Conservation (phyloP, 2,113 vertebrate genomes). For the Edolisoma coerulescens region DNA sequence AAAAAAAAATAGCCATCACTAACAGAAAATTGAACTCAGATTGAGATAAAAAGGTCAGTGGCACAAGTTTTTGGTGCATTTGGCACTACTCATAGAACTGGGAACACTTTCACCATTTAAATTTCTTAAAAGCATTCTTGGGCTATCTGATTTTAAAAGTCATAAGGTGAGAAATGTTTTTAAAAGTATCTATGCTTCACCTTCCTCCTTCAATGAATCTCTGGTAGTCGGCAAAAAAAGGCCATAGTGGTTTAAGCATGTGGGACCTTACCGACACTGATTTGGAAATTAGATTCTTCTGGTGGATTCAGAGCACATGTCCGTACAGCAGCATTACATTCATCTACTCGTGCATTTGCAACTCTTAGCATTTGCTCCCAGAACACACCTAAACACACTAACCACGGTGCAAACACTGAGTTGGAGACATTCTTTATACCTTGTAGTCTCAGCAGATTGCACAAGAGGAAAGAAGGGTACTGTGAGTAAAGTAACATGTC, state of each 20-base stretch:
- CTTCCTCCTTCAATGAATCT: not conserved
- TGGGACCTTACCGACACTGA: not conserved
- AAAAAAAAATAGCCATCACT: not conserved
- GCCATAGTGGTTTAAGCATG: not conserved
- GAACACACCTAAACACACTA: not conserved
- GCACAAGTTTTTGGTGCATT: not conserved
- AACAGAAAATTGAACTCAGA: conserved; percentile 39
- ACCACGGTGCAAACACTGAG: not conserved
- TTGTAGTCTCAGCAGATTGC: not conserved
- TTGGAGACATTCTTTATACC: not conserved
- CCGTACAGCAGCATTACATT: not conserved
- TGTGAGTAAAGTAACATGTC: not conserved
- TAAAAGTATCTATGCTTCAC: not conserved
- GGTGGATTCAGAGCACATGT: not conserved
- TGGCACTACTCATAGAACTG: not conserved
- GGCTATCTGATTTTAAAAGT: not conserved
- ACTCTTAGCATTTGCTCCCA: not conserved
- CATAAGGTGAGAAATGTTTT: not conserved
- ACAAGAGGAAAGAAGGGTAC: not conserved
- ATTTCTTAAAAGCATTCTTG: conserved; percentile 12
- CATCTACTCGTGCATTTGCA: not conserved
- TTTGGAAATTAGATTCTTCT: not conserved
- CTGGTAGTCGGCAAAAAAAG: not conserved
- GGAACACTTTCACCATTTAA: not conserved
- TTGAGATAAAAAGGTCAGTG: not conserved